Conservation (phyloP, 2,888 invertebrate genomes). For the Pocota personata region DNA sequence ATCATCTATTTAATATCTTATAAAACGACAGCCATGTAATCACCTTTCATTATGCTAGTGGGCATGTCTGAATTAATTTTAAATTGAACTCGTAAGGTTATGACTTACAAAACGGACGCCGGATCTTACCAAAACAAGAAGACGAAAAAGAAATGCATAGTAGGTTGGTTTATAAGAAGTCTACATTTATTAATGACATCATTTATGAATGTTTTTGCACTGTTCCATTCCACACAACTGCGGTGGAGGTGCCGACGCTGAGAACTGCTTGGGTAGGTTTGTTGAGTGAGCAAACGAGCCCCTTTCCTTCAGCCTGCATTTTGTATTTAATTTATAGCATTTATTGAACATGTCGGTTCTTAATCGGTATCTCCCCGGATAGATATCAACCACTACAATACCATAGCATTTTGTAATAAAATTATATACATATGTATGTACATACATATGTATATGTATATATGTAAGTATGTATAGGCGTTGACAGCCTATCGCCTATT, state of each 20-base stretch:
- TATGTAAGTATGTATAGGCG: background rate
- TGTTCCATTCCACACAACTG: background rate
- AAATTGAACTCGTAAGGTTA: background rate
- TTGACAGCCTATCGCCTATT: background rate
- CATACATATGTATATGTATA: background rate
- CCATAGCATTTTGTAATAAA: background rate
- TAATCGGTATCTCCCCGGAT: conserved; percentile 25
- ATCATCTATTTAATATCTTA: conserved; percentile 3
- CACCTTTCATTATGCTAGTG: background rate
- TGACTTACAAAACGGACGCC: background rate
- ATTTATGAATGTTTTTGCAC: conserved; percentile 41
- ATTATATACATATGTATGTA: background rate
- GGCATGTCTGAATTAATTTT: conserved; percentile 3
- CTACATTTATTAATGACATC: conserved; percentile 62
- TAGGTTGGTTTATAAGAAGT: conserved; percentile 27
- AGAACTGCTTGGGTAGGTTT: conserved; percentile 8
- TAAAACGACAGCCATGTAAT: background rate
- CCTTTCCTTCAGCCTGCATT: background rate
- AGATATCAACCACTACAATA: background rate
- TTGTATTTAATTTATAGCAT: background rate
- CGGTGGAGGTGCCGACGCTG: background rate
- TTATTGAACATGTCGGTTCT: conserved; percentile 9
- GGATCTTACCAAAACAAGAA: conserved; percentile 7
- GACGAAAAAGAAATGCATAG: conserved; percentile 38
- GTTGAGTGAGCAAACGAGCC: conserved; percentile 1